A percentile compares a stretch with the other conserved stretches of the same genome.
Conservation (phyloP, 1,140 invertebrate genomes). For the Drosophila guanche region DNA sequence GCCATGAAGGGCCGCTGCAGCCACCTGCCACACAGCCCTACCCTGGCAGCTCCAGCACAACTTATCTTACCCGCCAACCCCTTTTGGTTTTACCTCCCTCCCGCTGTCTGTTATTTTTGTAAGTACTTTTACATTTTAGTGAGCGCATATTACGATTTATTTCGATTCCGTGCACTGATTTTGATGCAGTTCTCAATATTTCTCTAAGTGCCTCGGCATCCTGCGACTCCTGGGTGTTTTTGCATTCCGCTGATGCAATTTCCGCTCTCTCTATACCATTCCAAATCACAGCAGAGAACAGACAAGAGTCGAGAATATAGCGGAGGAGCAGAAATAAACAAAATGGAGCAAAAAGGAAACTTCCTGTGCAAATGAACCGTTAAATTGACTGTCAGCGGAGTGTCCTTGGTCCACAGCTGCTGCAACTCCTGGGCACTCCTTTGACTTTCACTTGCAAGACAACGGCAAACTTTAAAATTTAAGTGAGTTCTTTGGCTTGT, state of each 20-base stretch:
- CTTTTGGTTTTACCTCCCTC: too few species aligned
- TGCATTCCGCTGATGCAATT: slow-evolving; percentile 35
- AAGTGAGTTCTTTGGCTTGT: background rate
- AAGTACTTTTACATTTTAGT: slow-evolving; percentile 13
- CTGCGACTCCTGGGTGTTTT: slow-evolving; percentile 13
- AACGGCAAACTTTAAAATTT: slow-evolving; percentile 13
- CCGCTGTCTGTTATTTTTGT: background rate
- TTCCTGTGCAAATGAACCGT: slow-evolving; percentile 71
- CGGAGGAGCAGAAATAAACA: slow-evolving; percentile 12
- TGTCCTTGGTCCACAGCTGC: slow-evolving; percentile 23
- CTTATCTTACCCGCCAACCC: too few species aligned
- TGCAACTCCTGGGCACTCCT: slow-evolving; percentile 43
- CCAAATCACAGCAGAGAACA: background rate
- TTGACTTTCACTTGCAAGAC: slow-evolving; percentile 14
- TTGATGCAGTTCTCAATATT: slow-evolving; percentile 43
- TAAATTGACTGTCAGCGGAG: slow-evolving; percentile 59
- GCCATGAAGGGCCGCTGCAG: too few species aligned
- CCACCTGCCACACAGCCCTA: too few species aligned
- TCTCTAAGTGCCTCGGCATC: slow-evolving; percentile 39
- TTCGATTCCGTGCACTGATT: slow-evolving; percentile 13
- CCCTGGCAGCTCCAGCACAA: too few species aligned
- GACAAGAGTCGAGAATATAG: background rate
- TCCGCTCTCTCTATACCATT: slow-evolving; percentile 32
- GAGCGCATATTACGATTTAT: slow-evolving; percentile 30
- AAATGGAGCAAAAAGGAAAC: slow-evolving; percentile 16